phyloP scores from a whole-genome alignment of 2,797 vertebrate species.

The Gymnocypris eckloni region DNA sequence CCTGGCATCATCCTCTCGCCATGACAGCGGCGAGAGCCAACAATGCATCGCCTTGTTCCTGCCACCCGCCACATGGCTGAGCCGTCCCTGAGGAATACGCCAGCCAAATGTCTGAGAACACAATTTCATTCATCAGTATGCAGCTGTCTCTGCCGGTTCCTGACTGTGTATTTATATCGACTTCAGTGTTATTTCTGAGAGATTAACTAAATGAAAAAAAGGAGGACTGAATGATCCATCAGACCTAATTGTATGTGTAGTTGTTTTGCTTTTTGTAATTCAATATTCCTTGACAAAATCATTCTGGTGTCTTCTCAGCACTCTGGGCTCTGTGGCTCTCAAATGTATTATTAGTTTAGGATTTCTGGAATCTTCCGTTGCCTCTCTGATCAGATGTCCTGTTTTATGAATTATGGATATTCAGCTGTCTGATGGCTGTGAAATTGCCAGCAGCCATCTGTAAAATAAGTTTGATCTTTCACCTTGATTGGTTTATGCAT shows the following conservation, averaged over 20 bases:
- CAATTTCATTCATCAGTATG: conserved; percentile 41
- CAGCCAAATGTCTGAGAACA: conserved; percentile 43
- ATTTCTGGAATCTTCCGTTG: neutral
- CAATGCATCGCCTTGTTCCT: conserved; percentile 48
- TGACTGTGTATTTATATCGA: neutral
- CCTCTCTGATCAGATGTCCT: conserved; percentile 11
- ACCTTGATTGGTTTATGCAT: conserved; percentile 44
- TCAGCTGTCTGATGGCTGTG: conserved; percentile 2
- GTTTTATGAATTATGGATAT: conserved; percentile 39
- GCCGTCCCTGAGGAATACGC: conserved; percentile 28
- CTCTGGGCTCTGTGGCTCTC: neutral
- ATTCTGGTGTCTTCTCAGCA: neutral
- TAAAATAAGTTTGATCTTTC: conserved; percentile 44
- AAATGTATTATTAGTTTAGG: conserved; percentile 21
- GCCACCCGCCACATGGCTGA: conserved; percentile 46
- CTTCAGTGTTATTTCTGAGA: neutral
- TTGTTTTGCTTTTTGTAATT: conserved; percentile 32
- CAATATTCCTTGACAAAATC: conserved; percentile 2
- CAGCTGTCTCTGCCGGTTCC: conserved; percentile 6
- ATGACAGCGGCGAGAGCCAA: conserved; percentile 18
- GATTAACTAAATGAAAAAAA: neutral
- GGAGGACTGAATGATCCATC: conserved; percentile 21
- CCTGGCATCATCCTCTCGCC: conserved; percentile 34
- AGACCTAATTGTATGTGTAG: conserved; percentile 10
- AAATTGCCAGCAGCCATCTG: conserved; percentile 31